A percentile compares a stretch with the other conserved stretches of the same genome.
phyloP scores from a whole-genome alignment of 2,797 vertebrate genomes.

The Natrix natrix region DNA sequence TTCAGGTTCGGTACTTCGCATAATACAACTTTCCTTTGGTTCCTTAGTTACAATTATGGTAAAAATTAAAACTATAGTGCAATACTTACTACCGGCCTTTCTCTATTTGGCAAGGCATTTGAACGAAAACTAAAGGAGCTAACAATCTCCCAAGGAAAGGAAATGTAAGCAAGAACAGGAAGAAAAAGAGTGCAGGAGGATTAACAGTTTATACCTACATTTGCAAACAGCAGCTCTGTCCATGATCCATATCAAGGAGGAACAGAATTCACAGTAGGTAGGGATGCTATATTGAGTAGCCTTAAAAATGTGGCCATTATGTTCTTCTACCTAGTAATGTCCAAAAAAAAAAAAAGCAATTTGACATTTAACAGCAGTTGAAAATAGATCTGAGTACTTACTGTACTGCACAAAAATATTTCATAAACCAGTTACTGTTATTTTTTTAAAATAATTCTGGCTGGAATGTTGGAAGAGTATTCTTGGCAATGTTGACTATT shows the following conservation, averaged over 20 bases:
- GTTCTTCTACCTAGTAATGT: conserved; percentile 88
- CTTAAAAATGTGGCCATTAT: conserved; percentile 97
- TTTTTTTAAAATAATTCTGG: background rate
- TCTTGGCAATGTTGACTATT: background rate
- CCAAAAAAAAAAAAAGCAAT: background rate
- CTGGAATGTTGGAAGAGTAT: background rate
- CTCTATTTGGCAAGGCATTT: background rate
- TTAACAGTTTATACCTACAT: conserved; percentile 74
- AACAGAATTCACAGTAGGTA: conserved; percentile 97
- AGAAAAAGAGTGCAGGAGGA: background rate
- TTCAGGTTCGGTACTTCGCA: background rate
- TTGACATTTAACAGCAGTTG: conserved; percentile 38
- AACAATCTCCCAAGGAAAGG: background rate
- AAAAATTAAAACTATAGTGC: no score
- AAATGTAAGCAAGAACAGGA: background rate
- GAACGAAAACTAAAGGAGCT: background rate
- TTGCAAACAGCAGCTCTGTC: conserved; percentile 97
- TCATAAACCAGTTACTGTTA: background rate
- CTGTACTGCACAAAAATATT: conserved; percentile 18
- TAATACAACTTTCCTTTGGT: background rate
- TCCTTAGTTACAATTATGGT: background rate
- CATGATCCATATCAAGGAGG: conserved; percentile 99
- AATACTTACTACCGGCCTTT: background rate
- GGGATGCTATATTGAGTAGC: conserved; percentile 98
- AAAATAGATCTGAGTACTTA: conserved; percentile 8